These are phyloP conservation scores for Peucedramus taeniatus DNA, from an alignment of 2,113 vertebrate species.

Conservation along the genomic window DNA sequence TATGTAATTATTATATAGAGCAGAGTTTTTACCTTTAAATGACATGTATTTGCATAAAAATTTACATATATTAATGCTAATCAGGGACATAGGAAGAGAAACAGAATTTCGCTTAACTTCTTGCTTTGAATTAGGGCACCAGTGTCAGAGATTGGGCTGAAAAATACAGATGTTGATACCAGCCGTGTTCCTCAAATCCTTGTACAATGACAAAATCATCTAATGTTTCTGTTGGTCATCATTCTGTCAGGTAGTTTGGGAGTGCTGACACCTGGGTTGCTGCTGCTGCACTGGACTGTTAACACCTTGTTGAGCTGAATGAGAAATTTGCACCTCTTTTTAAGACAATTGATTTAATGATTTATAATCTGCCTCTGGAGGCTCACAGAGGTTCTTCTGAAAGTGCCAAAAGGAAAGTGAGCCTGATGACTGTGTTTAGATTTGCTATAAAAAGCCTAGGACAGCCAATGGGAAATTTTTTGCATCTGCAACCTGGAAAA, in stretches of 20 bases:
- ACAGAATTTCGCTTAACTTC: background rate
- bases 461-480: background rate
- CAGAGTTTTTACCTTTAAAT: background rate
- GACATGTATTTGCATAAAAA: background rate
- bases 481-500: background rate
- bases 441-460: background rate
- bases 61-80: background rate
- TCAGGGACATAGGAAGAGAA: background rate
- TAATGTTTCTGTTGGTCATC: background rate
- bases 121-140: background rate
- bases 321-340: constrained; percentile 2
- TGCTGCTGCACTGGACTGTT: background rate
- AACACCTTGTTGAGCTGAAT: background rate
- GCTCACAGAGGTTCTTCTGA: background rate
- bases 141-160: background rate
- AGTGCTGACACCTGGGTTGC: background rate
- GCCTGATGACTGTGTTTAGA: background rate
- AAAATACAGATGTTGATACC: background rate
- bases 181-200: background rate
- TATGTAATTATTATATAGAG: background rate
- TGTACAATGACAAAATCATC: background rate
- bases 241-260: background rate
- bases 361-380: background rate
- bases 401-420: background rate
- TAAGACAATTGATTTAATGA: background rate